These are phyloP conservation scores for Hippasteria phrygiana DNA, from an alignment of 53 echinoderm and acorn worm genomes.

Conservation along the genomic window DNA sequence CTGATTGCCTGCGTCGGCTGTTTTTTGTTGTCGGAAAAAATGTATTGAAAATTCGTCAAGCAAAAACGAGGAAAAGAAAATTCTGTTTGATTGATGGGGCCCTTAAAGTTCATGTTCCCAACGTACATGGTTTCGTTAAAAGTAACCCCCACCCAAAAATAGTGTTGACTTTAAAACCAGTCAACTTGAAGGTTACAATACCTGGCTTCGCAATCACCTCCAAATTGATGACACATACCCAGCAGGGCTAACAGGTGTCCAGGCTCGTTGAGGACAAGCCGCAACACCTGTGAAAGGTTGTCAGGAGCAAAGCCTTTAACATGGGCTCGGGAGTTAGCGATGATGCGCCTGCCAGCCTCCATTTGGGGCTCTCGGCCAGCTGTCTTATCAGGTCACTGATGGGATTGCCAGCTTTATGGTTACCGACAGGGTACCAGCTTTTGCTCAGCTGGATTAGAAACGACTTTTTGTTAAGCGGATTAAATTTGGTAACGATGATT, in stretches of 20 bases:
- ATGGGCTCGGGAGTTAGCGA: background rate
- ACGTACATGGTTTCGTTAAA: background rate
- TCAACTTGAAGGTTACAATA: background rate
- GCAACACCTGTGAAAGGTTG: background rate
- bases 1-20: too few relatives aligned
- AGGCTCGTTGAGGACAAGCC: background rate
- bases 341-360: background rate
- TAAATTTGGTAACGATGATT: too few relatives aligned
- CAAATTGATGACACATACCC: slow-evolving; percentile 35
- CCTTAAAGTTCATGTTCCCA: background rate
- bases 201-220: background rate
- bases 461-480: too few relatives aligned
- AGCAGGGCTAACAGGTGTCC: background rate
- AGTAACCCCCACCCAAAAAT: background rate
- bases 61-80: too few relatives aligned
- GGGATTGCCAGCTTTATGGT: background rate
- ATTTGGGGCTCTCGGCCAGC: background rate
- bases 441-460: background rate
- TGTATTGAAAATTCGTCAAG: too few relatives aligned
- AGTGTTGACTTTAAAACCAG: background rate
- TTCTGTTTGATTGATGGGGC: too few relatives aligned
- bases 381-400: background rate
- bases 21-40: too few relatives aligned
- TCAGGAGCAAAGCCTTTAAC: background rate
- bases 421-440: background rate